Conservation (phyloP, 2,888 invertebrate species). For the Eupithecia exiguata region DNA sequence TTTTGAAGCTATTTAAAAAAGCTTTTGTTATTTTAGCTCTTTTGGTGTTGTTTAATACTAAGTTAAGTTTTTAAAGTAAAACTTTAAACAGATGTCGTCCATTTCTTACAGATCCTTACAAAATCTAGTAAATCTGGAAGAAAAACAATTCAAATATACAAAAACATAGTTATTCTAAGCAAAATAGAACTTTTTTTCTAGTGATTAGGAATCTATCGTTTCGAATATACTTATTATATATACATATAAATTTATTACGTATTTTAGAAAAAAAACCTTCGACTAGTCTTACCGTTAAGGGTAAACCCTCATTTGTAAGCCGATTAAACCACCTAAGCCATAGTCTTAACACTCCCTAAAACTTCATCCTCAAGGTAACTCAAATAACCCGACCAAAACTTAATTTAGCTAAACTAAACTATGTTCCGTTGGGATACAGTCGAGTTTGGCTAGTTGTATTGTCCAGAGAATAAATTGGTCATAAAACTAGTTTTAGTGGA, state of each 20-base stretch:
- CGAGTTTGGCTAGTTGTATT: slow-evolving; percentile 7
- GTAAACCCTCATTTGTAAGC: neutral
- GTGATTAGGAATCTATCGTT: neutral
- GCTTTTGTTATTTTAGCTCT: neutral
- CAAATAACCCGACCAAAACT: slow-evolving; percentile 5
- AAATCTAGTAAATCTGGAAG: neutral
- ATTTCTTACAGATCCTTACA: too few relatives aligned
- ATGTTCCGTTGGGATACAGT: neutral
- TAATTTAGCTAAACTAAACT: neutral
- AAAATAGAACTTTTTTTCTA: neutral
- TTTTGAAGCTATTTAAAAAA: neutral
- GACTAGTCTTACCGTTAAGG: neutral
- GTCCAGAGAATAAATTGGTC: slow-evolving; percentile 7
- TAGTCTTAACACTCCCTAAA: slow-evolving; percentile 2
- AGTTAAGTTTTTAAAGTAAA: too few relatives aligned
- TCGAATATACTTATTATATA: too few relatives aligned
- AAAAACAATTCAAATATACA: neutral
- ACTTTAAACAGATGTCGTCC: too few relatives aligned
- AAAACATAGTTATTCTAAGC: neutral
- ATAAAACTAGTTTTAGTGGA: slow-evolving; percentile 2
- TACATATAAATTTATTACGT: too few relatives aligned
- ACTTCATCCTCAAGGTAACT: neutral
- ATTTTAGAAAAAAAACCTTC: neutral
- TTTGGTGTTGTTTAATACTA: neutral
- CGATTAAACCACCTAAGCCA: neutral